phyloP scores from a whole-genome alignment of 2,113 vertebrate genomes.

The Geococcyx californianus region DNA sequence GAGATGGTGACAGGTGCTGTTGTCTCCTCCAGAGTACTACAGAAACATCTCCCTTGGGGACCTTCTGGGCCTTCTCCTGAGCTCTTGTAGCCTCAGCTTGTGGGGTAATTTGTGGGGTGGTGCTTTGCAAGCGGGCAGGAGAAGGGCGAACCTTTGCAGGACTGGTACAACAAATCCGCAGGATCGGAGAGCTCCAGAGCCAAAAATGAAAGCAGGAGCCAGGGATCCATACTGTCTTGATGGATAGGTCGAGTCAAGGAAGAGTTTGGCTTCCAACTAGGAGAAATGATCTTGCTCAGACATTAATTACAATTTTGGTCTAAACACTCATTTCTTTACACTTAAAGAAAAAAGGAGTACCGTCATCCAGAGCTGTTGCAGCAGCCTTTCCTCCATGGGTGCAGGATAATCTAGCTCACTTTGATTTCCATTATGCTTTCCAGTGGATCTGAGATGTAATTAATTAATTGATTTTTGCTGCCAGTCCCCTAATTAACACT shows the following conservation, averaged over 20 bases:
- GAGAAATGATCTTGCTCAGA: neutral
- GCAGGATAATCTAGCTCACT: slow-evolving; percentile 12
- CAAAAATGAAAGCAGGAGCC: neutral
- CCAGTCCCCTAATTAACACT: slow-evolving; percentile 63
- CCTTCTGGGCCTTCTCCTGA: neutral
- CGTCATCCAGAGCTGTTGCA: neutral
- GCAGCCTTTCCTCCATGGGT: neutral
- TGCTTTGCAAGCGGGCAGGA: neutral
- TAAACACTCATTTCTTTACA: neutral
- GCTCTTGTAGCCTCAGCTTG: neutral
- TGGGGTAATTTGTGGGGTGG: neutral
- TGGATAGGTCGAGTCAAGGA: neutral
- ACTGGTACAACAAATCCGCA: neutral
- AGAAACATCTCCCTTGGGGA: neutral
- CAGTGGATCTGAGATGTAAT: slow-evolving; percentile 58
- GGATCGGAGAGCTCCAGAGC: neutral
- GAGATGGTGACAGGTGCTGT: fast-evolving
- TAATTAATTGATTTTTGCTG: slow-evolving; percentile 67
- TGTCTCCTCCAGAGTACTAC: neutral
- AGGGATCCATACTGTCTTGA: neutral
- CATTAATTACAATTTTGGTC: neutral
- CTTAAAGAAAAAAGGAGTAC: neutral
- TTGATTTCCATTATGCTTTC: slow-evolving; percentile 57
- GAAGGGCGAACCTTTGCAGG: neutral
- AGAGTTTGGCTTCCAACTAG: neutral